A percentile compares a stretch with the other conserved stretches of the same genome.
phyloP scores from a whole-genome alignment of 2,888 invertebrate species.

The Aspidiotus destructor region DNA sequence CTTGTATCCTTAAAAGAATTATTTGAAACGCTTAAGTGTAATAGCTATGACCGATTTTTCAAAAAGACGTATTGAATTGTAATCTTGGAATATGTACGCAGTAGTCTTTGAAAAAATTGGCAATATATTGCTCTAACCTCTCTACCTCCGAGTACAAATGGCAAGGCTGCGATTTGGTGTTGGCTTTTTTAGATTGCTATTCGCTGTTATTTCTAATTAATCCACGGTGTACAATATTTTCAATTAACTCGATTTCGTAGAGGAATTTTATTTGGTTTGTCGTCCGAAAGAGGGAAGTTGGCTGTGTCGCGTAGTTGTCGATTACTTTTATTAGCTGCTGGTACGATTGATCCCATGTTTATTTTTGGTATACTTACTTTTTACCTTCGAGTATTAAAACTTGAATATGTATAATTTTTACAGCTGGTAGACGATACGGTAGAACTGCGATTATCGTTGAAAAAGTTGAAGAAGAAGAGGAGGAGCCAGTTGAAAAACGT shows the following conservation, averaged over 20 bases:
- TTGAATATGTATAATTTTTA: constrained; percentile 10
- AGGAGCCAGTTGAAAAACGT: constrained; percentile 22
- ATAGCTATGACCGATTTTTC: no score
- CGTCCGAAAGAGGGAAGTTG: constrained; percentile 13
- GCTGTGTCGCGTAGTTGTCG: constrained; percentile 20
- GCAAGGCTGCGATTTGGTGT: no score
- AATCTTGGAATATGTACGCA: not conserved
- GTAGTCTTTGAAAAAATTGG: not conserved
- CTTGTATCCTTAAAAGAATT: constrained; percentile 19
- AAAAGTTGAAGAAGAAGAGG: constrained; percentile 9
- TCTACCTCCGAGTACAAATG: no score
- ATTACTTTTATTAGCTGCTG: constrained; percentile 18
- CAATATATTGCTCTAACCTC: no score
- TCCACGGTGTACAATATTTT: not conserved
- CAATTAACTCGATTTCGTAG: not conserved
- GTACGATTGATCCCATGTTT: not conserved
- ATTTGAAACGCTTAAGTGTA: no score
- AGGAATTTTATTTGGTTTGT: constrained; percentile 24
- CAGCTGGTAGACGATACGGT: constrained; percentile 25
- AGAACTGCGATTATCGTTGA: constrained; percentile 28
- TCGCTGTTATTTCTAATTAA: no score
- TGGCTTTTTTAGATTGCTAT: no score
- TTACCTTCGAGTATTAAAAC: not conserved
- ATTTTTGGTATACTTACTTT: not conserved
- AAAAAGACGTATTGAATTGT: not conserved